These are phyloP conservation scores for Horisme vitalbata DNA, from an alignment of 2,888 invertebrate species.

Conservation along the genomic window DNA sequence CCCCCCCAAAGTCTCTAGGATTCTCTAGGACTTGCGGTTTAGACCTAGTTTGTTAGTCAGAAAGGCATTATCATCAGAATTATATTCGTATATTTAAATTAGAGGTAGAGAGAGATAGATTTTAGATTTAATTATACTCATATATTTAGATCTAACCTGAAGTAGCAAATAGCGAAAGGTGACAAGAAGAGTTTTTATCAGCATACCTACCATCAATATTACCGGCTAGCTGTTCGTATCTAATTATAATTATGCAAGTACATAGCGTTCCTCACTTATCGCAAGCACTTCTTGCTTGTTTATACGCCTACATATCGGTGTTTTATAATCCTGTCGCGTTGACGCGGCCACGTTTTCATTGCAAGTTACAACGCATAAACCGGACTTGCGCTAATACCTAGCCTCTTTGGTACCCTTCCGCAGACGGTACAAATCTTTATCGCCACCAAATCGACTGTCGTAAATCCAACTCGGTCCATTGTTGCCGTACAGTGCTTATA, in stretches of 20 bases:
- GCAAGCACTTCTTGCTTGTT: slow-evolving; percentile 40
- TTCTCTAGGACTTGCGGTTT: no score
- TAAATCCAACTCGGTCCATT: slow-evolving; percentile 76
- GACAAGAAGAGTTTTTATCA: slow-evolving; percentile 42
- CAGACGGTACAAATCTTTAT: slow-evolving; percentile 65
- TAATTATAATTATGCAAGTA: slow-evolving; percentile 61
- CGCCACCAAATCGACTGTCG: slow-evolving; percentile 77
- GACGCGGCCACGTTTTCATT: slow-evolving; percentile 35
- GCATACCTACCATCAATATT: slow-evolving; percentile 48
- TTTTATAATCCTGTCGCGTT: slow-evolving; percentile 35
- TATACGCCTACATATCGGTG: slow-evolving; percentile 36
- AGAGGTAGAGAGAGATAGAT: no score
- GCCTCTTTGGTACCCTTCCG: slow-evolving; percentile 43
- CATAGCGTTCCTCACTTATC: slow-evolving; percentile 55
- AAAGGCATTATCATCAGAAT: no score
- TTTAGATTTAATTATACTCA: no score
- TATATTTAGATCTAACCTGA: no score
- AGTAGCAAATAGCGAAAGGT: no score
- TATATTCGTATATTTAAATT: no score
- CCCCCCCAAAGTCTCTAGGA: no score
- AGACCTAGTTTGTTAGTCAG: no score
- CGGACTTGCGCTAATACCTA: slow-evolving; percentile 47
- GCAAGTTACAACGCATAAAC: slow-evolving; percentile 32
- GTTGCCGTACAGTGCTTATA: slow-evolving; percentile 76
- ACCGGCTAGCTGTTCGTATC: slow-evolving; percentile 46